Evolutionary conservation across 2,113 vertebrate genomes (phyloP).

Genomic region (Catagonus wagneri): DNA sequence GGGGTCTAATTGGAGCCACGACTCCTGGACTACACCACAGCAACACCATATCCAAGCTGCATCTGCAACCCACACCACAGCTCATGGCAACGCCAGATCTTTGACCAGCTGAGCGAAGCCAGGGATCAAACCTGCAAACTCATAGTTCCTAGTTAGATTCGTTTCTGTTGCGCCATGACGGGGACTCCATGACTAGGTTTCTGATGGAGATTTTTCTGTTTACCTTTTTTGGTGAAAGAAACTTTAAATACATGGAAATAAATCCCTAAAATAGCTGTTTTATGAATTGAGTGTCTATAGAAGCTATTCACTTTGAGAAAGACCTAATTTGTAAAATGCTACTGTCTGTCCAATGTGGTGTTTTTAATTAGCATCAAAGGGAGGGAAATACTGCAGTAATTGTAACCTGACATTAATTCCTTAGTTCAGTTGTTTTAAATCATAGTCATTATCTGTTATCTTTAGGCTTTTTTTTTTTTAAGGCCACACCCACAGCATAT

Average conservation of each 20-base stretch:
- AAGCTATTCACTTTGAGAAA: background rate
- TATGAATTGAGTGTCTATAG: background rate
- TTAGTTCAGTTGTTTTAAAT: constrained; percentile 58
- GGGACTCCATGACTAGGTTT: background rate
- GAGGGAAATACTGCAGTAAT: background rate
- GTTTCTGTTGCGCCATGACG: too few species aligned
- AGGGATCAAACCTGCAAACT: too few species aligned
- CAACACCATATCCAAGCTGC: too few species aligned
- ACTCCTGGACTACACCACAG: too few species aligned
- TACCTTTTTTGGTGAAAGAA: constrained; percentile 50
- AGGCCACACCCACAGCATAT: too few species aligned
- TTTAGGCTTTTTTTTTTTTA: background rate
- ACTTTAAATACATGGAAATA: background rate
- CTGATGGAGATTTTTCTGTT: constrained; percentile 39
- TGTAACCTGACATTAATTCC: constrained; percentile 44
- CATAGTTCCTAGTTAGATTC: too few species aligned
- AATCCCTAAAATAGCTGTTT: constrained; percentile 26
- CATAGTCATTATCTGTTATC: constrained; percentile 30
- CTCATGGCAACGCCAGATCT: too few species aligned
- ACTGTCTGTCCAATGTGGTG: background rate
- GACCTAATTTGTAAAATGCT: background rate
- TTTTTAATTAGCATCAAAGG: constrained; percentile 56
- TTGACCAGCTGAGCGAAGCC: too few species aligned
- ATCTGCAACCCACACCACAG: too few species aligned
- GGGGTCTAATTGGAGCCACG: too few species aligned